Evolutionary conservation across 2,113 vertebrate genomes (phyloP).

Genomic region (Stigmatopora argus): DNA sequence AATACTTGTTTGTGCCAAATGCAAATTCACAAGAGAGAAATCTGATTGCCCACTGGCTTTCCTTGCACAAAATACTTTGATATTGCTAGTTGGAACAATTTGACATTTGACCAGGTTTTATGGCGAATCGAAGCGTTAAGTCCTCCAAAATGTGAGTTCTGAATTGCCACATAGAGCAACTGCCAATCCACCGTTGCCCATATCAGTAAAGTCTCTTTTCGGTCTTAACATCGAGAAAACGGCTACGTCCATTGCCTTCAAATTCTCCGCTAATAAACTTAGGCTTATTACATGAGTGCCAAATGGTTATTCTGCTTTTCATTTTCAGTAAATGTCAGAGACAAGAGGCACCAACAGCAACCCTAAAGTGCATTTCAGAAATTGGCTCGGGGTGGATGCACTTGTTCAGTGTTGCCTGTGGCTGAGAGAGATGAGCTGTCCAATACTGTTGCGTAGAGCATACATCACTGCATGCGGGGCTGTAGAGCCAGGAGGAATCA

Average conservation of each 20-base stretch:
- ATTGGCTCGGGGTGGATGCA: slow-evolving; percentile 47
- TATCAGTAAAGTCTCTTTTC: slow-evolving; percentile 7
- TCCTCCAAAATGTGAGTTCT: neutral
- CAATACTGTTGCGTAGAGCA: slow-evolving; percentile 49
- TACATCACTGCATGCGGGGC: slow-evolving; percentile 52
- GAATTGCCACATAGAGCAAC: slow-evolving; percentile 11
- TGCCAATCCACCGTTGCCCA: neutral
- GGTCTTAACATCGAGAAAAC: slow-evolving; percentile 13
- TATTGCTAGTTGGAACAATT: neutral
- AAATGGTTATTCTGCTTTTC: slow-evolving; percentile 32
- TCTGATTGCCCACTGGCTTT: neutral
- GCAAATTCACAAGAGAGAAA: no score
- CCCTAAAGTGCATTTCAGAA: slow-evolving; percentile 46
- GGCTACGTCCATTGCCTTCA: no score
- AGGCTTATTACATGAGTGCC: slow-evolving; percentile 26
- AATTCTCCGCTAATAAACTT: slow-evolving; percentile 9
- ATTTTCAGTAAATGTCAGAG: slow-evolving; percentile 28
- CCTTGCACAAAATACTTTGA: neutral
- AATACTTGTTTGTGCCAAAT: neutral
- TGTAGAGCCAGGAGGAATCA: slow-evolving; percentile 52
- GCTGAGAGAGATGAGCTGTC: slow-evolving; percentile 63
- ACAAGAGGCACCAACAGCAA: slow-evolving; percentile 17
- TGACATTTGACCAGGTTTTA: slow-evolving; percentile 30
- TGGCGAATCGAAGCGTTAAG: slow-evolving; percentile 16
- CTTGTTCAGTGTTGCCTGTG: slow-evolving; percentile 56